Evolutionary conservation across 2,797 vertebrate species (phyloP).

Genomic region (Geotrypetes seraphini): DNA sequence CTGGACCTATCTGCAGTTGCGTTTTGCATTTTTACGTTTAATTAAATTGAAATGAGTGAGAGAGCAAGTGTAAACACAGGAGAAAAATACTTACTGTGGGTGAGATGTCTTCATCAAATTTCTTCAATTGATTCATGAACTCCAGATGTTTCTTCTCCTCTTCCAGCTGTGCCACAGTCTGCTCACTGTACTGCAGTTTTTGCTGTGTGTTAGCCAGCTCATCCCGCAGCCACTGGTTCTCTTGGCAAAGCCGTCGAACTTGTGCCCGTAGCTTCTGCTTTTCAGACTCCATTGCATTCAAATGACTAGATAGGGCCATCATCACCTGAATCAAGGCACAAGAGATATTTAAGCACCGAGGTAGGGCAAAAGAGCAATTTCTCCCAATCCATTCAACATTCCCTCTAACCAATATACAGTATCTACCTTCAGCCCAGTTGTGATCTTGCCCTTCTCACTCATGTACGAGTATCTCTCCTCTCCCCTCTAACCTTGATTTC

Average conservation of each 20-base stretch:
- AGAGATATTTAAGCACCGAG: too few relatives aligned
- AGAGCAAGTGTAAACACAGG: too few relatives aligned
- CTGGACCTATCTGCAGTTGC: too few relatives aligned
- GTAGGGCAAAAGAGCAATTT: not conserved
- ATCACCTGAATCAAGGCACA: slow-evolving; percentile 69
- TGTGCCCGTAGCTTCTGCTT: slow-evolving; percentile 96
- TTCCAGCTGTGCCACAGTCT: slow-evolving; percentile 92
- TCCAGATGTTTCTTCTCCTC: slow-evolving; percentile 97
- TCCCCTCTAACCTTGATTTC: too few relatives aligned
- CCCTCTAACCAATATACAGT: not conserved
- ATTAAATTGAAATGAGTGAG: too few relatives aligned
- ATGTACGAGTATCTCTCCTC: too few relatives aligned
- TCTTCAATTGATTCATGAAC: slow-evolving; percentile 96
- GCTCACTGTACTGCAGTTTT: slow-evolving; percentile 92
- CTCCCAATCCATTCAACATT: not conserved
- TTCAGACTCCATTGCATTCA: slow-evolving; percentile 93
- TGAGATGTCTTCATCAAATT: slow-evolving; percentile 88
- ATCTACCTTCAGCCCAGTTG: not conserved
- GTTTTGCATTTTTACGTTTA: too few relatives aligned
- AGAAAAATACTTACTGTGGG: slow-evolving; percentile 74
- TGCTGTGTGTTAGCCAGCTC: slow-evolving; percentile 96
- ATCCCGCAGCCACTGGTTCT: slow-evolving; percentile 95
- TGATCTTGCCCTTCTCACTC: not conserved
- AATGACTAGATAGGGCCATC: slow-evolving; percentile 92
- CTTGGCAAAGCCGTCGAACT: slow-evolving; percentile 90